Percentiles rank a stretch among this genome's conserved stretches.
Conservation (phyloP, 1,140 invertebrate species). For the Cherax destructor region DNA sequence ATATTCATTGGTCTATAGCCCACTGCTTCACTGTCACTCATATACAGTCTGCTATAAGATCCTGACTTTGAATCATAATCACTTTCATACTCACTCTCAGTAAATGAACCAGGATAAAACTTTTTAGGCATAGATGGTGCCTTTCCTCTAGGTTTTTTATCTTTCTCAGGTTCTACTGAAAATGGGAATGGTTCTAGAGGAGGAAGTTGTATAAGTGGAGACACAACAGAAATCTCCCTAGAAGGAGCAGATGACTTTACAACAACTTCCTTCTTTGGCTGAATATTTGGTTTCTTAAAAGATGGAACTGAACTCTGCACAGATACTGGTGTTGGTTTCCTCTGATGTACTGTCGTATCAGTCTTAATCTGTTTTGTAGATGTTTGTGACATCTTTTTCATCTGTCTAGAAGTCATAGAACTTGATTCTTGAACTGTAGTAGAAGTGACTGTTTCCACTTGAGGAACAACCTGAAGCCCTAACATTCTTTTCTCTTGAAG, state of each 20-base stretch:
- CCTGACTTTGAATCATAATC: slow-evolving; percentile 67
- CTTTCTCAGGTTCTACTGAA: slow-evolving; percentile 60
- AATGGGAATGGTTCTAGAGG: slow-evolving; percentile 72
- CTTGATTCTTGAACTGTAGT: slow-evolving; percentile 42
- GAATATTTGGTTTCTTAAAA: slow-evolving; percentile 32
- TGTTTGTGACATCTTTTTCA: slow-evolving; percentile 42
- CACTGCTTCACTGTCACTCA: slow-evolving; percentile 82
- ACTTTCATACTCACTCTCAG: slow-evolving; percentile 73
- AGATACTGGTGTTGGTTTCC: neutral
- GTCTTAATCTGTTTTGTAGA: neutral
- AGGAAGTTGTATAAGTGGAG: slow-evolving; percentile 61
- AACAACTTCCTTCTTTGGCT: slow-evolving; percentile 28
- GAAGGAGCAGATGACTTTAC: neutral
- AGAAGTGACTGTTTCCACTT: slow-evolving; percentile 27
- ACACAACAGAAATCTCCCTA: slow-evolving; percentile 18
- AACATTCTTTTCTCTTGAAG: slow-evolving; percentile 62
- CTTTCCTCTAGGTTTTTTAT: slow-evolving; percentile 64
- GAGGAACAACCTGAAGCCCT: slow-evolving; percentile 53
- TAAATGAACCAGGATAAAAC: slow-evolving; percentile 75
- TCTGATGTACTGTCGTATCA: neutral
- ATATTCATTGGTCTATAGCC: slow-evolving; percentile 78
- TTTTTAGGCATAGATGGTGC: slow-evolving; percentile 74
- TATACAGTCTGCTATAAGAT: slow-evolving; percentile 80
- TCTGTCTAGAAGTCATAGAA: slow-evolving; percentile 12
- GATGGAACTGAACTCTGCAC: slow-evolving; percentile 7